Evolutionary conservation across 2,797 vertebrate species (phyloP).

Genomic region (Esox lucius): DNA sequence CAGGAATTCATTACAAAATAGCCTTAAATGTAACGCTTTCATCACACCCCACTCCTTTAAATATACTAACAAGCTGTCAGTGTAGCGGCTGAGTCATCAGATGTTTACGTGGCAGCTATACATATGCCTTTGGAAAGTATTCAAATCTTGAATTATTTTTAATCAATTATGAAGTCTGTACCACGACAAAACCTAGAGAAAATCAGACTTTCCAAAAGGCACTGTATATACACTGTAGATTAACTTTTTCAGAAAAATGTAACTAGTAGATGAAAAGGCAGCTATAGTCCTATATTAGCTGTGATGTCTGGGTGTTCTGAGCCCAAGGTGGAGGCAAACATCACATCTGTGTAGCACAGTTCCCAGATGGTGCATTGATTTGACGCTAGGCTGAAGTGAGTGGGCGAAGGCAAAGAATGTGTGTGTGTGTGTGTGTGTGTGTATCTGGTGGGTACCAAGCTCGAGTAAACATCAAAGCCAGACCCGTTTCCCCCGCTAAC

Average conservation of each 20-base stretch:
- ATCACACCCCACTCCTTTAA: too few species aligned
- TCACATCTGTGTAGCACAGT: not conserved
- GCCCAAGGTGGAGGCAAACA: not conserved
- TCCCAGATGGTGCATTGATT: conserved; percentile 32
- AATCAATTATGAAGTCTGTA: too few species aligned
- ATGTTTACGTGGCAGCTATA: too few species aligned
- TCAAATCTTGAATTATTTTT: too few species aligned
- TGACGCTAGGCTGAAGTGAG: conserved; percentile 21
- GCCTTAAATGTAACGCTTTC: too few species aligned
- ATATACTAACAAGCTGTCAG: too few species aligned
- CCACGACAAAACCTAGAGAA: too few species aligned
- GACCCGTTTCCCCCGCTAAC: not conserved
- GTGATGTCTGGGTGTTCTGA: not conserved
- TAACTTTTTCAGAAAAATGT: not conserved
- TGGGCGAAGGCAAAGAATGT: not conserved
- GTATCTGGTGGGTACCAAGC: not conserved
- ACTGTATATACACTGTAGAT: not conserved
- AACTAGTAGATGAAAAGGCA: not conserved
- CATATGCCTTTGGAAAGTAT: too few species aligned
- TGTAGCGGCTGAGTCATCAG: too few species aligned
- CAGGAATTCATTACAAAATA: too few species aligned
- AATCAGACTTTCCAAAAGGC: too few species aligned
- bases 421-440: not conserved
- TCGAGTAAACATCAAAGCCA: conserved; percentile 8
- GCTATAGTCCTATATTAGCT: not conserved